Conservation (phyloP, 2,888 invertebrate species). For the Xestia ashworthii region DNA sequence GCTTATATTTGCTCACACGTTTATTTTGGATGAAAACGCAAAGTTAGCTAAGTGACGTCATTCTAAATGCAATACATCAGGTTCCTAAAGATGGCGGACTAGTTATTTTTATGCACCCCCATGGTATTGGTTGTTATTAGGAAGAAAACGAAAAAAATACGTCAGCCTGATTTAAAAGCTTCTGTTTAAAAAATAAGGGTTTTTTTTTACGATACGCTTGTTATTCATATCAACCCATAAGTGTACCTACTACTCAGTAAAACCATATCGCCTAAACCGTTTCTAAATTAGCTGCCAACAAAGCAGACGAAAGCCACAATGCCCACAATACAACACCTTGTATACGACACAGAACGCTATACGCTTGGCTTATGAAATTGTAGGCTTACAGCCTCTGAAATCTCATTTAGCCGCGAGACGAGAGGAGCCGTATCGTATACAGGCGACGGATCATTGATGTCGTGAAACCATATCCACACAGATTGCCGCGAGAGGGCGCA, state of each 20-base stretch:
- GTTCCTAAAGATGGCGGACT: neutral
- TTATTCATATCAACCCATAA: neutral
- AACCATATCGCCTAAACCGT: neutral
- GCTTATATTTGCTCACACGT: neutral
- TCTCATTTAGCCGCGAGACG: conserved; percentile 66
- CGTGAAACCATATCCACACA: conserved; percentile 65
- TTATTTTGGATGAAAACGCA: neutral
- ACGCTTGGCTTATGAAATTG: conserved; percentile 46
- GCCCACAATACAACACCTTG: conserved; percentile 28
- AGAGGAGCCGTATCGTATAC: conserved; percentile 55
- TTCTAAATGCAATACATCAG: neutral
- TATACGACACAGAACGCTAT: conserved; percentile 27
- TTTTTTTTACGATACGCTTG: neutral
- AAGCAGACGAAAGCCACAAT: conserved; percentile 10
- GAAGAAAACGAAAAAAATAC: neutral
- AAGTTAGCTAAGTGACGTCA: neutral
- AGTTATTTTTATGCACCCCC: neutral
- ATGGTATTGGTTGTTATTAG: neutral
- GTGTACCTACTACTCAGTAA: neutral
- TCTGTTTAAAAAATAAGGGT: no score
- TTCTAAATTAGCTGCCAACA: conserved; percentile 12
- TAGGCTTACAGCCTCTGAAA: conserved; percentile 62
- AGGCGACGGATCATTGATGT: conserved; percentile 72
- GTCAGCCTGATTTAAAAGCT: neutral
- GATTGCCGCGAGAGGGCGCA: conserved; percentile 65